Conservation (phyloP, 2,797 vertebrate species). For the Morelia viridis region DNA sequence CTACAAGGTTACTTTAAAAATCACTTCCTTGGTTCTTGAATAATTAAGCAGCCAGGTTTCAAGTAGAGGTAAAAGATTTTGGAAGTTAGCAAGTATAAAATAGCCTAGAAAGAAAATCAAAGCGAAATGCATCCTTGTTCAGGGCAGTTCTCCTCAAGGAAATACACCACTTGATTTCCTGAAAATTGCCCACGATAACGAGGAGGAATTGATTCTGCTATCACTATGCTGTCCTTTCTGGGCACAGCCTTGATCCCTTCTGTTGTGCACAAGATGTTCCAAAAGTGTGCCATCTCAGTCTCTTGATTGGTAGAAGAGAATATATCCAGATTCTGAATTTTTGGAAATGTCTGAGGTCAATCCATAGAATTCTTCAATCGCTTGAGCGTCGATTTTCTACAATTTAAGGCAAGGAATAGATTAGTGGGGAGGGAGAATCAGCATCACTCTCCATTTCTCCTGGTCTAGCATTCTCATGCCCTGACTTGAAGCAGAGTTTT, state of each 20-base stretch:
- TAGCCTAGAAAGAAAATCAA: conserved; percentile 62
- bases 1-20: conserved; percentile 51
- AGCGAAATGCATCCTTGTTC: conserved; percentile 57
- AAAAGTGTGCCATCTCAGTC: conserved; percentile 76
- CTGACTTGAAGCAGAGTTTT: not conserved
- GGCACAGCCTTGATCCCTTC: conserved; percentile 63
- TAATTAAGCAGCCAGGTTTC: conserved; percentile 64
- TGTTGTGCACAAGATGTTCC: not conserved
- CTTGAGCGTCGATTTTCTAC: conserved; percentile 92
- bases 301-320: conserved; percentile 95
- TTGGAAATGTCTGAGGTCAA: conserved; percentile 95
- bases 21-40: conserved; percentile 54
- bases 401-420: conserved; percentile 32
- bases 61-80: conserved; percentile 69
- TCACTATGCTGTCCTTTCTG: conserved; percentile 6
- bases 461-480: not conserved
- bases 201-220: conserved; percentile 44
- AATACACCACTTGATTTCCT: conserved; percentile 21
- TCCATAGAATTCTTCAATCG: conserved; percentile 94
- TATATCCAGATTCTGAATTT: conserved; percentile 94
- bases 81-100: conserved; percentile 62
- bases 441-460: not conserved
- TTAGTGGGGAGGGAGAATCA: conserved; percentile 8
- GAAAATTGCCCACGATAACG: conserved; percentile 31
- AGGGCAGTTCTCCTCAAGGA: conserved; percentile 18